Evolutionary conservation across 1,140 invertebrate genomes (phyloP), one percentile per base, ranked within the genome.

Genomic region (Saccostrea cuccullata): DNA sequence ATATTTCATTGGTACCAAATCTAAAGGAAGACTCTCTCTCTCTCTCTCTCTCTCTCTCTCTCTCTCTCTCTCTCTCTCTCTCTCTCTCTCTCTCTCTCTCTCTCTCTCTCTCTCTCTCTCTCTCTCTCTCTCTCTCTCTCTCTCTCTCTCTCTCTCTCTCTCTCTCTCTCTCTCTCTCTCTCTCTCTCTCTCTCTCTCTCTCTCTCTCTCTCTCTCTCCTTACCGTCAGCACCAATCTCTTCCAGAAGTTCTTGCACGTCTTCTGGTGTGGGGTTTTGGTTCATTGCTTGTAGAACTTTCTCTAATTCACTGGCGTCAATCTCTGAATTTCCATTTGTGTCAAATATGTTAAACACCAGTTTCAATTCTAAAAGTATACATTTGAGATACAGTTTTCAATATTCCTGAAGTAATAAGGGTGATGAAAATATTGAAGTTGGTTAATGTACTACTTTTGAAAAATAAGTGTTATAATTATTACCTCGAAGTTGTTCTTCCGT

Each of bases 101-200:
- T 73, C 30, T 77, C 70, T 77, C 70, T 77, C 11, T 15, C 9
- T 77, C 9, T 73, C 70, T 73, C 30, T 77, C 70, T 77, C 70
- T 77, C 11, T 15, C 9, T 77, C 9, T 73, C 70, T 73, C 30
- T 77, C 70, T 77, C 70, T 77, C 11, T 15, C 9, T 77, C 9
- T 73, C 70, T 73, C 30, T 77, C 70, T 77, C 70, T 77, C 11
- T 15, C 9, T 77, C 9, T 73, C 70, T 73, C 30, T 77, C 70
- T 77, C 70, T 77, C 11, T 15, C 9, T 77, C 9, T n/a, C n/a
- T n/a, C n/a, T n/a, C n/a, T n/a, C n/a, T n/a, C n/a, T n/a, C 70
- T 73, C 70, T 73, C 23, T 73, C 70, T 73, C 70, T 73, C 70
- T 73, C 70, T 73, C 23, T 73, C 70, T 73, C 70, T 15, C 70